phyloP scores from a whole-genome alignment of 2,888 invertebrate species.

The Petrophora chlorosata region DNA sequence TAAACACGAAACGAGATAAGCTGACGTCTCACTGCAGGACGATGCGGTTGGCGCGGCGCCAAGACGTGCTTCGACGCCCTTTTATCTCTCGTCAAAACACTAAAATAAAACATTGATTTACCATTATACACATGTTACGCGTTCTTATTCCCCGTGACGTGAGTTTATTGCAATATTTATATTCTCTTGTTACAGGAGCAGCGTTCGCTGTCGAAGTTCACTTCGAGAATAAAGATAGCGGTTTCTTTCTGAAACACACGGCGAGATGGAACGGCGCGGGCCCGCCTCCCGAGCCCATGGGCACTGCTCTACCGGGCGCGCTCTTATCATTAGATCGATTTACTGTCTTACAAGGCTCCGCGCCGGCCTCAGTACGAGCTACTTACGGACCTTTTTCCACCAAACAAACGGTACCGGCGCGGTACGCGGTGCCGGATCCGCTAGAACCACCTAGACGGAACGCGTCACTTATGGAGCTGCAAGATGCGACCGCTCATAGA shows the following conservation, averaged over 20 bases:
- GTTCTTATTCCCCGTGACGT: slow-evolving; percentile 43
- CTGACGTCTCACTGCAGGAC: slow-evolving; percentile 55
- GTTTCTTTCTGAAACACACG: slow-evolving; percentile 94
- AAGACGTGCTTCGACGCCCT: slow-evolving; percentile 61
- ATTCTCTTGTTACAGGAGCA: slow-evolving; percentile 84
- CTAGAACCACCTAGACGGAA: slow-evolving; percentile 86
- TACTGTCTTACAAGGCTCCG: slow-evolving; percentile 95
- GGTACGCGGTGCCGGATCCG: slow-evolving; percentile 94
- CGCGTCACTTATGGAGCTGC: slow-evolving; percentile 82
- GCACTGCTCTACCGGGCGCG: slow-evolving; percentile 84
- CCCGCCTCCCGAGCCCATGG: slow-evolving; percentile 73
- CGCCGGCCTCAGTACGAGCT: slow-evolving; percentile 95
- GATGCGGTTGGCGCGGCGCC: slow-evolving; percentile 68
- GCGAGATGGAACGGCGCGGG: slow-evolving; percentile 87
- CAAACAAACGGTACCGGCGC: slow-evolving; percentile 96
- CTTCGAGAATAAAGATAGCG: slow-evolving; percentile 95
- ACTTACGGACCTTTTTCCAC: slow-evolving; percentile 98
- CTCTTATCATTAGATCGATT: slow-evolving; percentile 93
- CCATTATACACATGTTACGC: slow-evolving; percentile 61
- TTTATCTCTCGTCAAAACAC: slow-evolving; percentile 64
- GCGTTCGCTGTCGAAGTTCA: slow-evolving; percentile 92
- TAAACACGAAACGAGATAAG: slow-evolving; percentile 59
- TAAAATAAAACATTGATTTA: slow-evolving; percentile 67
- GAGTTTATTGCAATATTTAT: slow-evolving; percentile 47
- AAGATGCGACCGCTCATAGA: slow-evolving; percentile 88